Evolutionary conservation across 2,113 vertebrate species (phyloP).

Genomic region (Synchiropus splendidus): DNA sequence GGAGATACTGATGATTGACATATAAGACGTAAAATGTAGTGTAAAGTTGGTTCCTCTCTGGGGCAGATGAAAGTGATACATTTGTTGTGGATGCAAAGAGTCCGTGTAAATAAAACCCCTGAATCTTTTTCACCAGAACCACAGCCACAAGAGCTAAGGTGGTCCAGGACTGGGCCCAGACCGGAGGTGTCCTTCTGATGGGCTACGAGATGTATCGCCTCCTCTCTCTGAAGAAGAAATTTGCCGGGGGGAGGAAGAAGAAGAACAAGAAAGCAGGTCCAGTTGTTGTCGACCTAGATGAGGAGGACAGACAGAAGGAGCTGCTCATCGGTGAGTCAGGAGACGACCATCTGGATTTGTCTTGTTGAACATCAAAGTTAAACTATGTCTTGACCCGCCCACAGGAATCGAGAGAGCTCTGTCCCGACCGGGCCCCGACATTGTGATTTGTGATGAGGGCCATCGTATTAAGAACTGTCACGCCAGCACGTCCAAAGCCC

Average conservation of each 20-base stretch:
- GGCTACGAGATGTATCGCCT: slow-evolving; percentile 97
- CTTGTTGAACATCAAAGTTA: neutral
- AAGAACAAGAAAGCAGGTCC: slow-evolving; percentile 84
- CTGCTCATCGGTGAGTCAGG: slow-evolving; percentile 78
- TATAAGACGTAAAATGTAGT: too few species aligned
- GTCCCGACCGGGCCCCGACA: slow-evolving; percentile 87
- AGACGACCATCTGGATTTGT: neutral
- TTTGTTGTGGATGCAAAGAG: too few species aligned
- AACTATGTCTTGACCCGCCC: neutral
- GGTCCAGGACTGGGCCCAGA: slow-evolving; percentile 81
- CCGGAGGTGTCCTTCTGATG: slow-evolving; percentile 90
- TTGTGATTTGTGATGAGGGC: slow-evolving; percentile 96
- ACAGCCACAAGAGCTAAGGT: slow-evolving; percentile 84
- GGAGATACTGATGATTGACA: too few species aligned
- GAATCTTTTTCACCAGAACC: slow-evolving; percentile 63
- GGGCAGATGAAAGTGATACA: too few species aligned
- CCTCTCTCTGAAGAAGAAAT: slow-evolving; percentile 92
- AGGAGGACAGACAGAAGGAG: slow-evolving; percentile 91
- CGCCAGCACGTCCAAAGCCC: slow-evolving; percentile 92
- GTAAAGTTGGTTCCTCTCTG: too few species aligned
- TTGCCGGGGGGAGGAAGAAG: slow-evolving; percentile 82
- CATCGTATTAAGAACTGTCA: slow-evolving; percentile 99
- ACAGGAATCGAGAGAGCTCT: slow-evolving; percentile 91
- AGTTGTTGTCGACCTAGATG: slow-evolving; percentile 84
- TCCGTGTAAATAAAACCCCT: too few species aligned